Percentiles rank a stretch among this genome's conserved stretches.
phyloP scores from a whole-genome alignment of 2,113 vertebrate genomes.

The Salvelinus alpinus region DNA sequence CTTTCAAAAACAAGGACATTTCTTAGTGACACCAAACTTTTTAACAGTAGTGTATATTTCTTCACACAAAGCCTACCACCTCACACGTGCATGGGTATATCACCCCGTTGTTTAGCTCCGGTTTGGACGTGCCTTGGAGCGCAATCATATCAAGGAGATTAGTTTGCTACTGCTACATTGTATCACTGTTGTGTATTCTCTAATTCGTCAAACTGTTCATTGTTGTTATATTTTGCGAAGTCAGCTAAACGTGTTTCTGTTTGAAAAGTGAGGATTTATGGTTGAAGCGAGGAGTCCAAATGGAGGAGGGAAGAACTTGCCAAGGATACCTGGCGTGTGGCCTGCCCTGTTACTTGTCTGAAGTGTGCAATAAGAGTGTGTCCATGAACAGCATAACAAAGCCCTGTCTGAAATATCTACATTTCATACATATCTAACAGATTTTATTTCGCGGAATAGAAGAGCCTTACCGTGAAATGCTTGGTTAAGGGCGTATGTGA shows the following conservation, averaged over 20 bases:
- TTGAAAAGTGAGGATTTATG: background rate
- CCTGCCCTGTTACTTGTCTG: constrained; percentile 35
- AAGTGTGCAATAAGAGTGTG: no score
- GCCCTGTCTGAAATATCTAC: background rate
- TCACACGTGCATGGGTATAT: constrained; percentile 23
- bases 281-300: background rate
- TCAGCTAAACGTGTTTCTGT: background rate
- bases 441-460: no score
- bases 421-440: no score
- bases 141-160: background rate
- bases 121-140: background rate
- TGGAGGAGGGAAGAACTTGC: constrained; percentile 8
- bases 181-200: background rate
- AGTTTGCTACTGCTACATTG: background rate
- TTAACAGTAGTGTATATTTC: no score
- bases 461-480: no score
- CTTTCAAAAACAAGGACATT: no score
- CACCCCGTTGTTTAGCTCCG: background rate
- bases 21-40: no score
- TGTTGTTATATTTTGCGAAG: constrained; percentile 1
- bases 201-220: no score
- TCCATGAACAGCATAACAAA: no score
- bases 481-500: no score
- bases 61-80: background rate
- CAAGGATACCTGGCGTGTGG: constrained; percentile 20